phyloP scores from a whole-genome alignment of 92 coral and sea anemone species.

The Virgularia gustaviana region DNA sequence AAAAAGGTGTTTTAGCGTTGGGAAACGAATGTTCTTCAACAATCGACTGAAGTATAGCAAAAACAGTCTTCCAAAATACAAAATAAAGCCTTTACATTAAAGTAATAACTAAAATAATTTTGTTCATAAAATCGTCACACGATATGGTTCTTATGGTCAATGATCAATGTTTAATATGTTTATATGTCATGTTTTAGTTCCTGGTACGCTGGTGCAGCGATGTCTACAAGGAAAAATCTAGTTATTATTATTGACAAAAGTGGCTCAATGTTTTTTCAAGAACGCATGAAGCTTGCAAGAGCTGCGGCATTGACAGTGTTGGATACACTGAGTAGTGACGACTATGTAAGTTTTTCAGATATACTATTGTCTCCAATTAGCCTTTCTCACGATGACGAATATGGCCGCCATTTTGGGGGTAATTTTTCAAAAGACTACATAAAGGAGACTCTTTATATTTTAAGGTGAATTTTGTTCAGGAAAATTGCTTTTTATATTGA shows the following conservation, averaged over 20 bases:
- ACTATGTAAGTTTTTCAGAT: slow-evolving; percentile 49
- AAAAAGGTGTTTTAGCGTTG: too few relatives aligned
- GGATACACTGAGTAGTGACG: slow-evolving; percentile 61
- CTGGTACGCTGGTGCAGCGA: slow-evolving; percentile 68
- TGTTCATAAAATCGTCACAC: not conserved
- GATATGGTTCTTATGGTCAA: not conserved
- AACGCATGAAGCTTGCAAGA: slow-evolving; percentile 54
- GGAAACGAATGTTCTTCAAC: too few relatives aligned
- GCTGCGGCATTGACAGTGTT: slow-evolving; percentile 65
- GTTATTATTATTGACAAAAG: slow-evolving; percentile 65
- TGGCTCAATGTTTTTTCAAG: slow-evolving; percentile 43
- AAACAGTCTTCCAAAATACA: too few relatives aligned
- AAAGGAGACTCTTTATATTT: too few relatives aligned
- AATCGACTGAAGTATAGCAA: too few relatives aligned
- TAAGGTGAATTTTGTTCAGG: too few relatives aligned
- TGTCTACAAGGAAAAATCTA: slow-evolving; percentile 54
- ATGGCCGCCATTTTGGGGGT: too few relatives aligned
- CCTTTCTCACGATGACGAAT: too few relatives aligned
- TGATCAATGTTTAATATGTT: too few relatives aligned
- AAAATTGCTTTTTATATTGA: too few relatives aligned
- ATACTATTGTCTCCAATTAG: too few relatives aligned
- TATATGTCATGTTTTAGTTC: slow-evolving; percentile 47
- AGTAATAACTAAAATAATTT: not conserved
- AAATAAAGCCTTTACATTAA: not conserved
- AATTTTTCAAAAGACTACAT: too few relatives aligned